Percentiles rank a stretch among this genome's conserved stretches.
These are phyloP conservation scores for Dione vanillae DNA, from an alignment of 2,888 invertebrate genomes.

Conservation along the genomic window DNA sequence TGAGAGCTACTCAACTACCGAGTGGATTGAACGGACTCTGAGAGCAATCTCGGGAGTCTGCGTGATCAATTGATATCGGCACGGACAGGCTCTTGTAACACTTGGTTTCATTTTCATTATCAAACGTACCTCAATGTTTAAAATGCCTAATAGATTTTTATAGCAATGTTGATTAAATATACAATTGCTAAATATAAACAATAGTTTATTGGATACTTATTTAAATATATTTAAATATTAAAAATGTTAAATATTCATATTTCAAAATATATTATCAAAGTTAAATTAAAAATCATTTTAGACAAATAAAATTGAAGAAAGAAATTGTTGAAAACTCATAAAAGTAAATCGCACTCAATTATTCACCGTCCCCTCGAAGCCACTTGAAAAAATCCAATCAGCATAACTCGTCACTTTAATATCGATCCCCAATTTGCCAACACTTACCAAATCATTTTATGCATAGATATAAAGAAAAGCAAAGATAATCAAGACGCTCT, in stretches of 20 bases:
- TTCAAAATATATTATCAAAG: conserved; percentile 22
- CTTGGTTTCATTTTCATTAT: conserved; percentile 61
- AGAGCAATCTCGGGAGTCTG: conserved; percentile 65
- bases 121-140: conserved; percentile 47
- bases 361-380: conserved; percentile 75
- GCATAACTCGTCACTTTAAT: conserved; percentile 82
- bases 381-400: conserved; percentile 84
- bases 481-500: conserved; percentile 54
- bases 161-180: conserved; percentile 31
- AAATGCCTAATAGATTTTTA: conserved; percentile 36
- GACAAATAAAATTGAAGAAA: conserved; percentile 48
- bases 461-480: conserved; percentile 74
- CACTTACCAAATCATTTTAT: conserved; percentile 81
- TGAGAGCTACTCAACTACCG: conserved; percentile 69
- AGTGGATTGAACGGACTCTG: conserved; percentile 71
- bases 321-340: conserved; percentile 55
- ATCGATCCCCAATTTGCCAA: conserved; percentile 81
- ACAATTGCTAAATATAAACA: conserved; percentile 6
- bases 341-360: conserved; percentile 78
- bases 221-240: not conserved
- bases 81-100: conserved; percentile 58
- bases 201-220: not conserved
- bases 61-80: conserved; percentile 80
- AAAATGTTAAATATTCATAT: not conserved
- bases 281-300: conserved; percentile 41